Conservation (phyloP, 1,140 invertebrate genomes). For the Hycleus phaleratus region DNA sequence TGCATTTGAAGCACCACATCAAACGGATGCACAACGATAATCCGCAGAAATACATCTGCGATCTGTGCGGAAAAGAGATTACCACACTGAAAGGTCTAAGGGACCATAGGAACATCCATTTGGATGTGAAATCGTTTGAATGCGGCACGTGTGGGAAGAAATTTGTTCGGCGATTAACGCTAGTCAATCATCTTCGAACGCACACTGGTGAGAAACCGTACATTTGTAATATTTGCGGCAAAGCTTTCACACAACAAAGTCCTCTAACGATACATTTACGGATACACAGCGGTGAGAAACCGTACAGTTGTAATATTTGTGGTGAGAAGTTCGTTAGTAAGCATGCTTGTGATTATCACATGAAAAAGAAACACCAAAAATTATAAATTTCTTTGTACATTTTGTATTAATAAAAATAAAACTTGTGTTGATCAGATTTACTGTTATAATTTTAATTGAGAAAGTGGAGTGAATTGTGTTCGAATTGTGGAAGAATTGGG, state of each 20-base stretch:
- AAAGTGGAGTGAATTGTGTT: too few relatives aligned
- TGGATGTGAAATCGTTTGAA: slow-evolving; percentile 30
- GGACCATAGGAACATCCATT: slow-evolving; percentile 37
- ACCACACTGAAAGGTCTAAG: slow-evolving; percentile 21
- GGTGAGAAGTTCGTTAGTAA: slow-evolving; percentile 51
- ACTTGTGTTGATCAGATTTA: slow-evolving; percentile 31
- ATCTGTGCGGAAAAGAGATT: slow-evolving; percentile 29
- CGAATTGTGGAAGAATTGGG: too few relatives aligned
- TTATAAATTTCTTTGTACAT: slow-evolving; percentile 20
- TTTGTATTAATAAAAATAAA: slow-evolving; percentile 42
- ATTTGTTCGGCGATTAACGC: slow-evolving; percentile 33
- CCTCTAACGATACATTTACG: slow-evolving; percentile 69
- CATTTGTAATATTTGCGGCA: slow-evolving; percentile 26
- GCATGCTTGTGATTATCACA: too few relatives aligned
- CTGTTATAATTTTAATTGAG: too few relatives aligned
- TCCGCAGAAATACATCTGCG: slow-evolving; percentile 45
- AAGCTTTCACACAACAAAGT: slow-evolving; percentile 54
- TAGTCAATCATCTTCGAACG: slow-evolving; percentile 16
- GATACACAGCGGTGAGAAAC: slow-evolving; percentile 46
- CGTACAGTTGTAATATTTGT: slow-evolving; percentile 53
- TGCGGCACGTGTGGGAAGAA: slow-evolving; percentile 47
- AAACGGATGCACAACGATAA: too few relatives aligned
- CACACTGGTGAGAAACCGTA: slow-evolving; percentile 18
- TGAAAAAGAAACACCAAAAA: slow-evolving; percentile 17
- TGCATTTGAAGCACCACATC: too few relatives aligned